A percentile compares a stretch with the other conserved stretches of the same genome.
phyloP scores from a whole-genome alignment of 2,113 vertebrate genomes.

The Hydropotes inermis region DNA sequence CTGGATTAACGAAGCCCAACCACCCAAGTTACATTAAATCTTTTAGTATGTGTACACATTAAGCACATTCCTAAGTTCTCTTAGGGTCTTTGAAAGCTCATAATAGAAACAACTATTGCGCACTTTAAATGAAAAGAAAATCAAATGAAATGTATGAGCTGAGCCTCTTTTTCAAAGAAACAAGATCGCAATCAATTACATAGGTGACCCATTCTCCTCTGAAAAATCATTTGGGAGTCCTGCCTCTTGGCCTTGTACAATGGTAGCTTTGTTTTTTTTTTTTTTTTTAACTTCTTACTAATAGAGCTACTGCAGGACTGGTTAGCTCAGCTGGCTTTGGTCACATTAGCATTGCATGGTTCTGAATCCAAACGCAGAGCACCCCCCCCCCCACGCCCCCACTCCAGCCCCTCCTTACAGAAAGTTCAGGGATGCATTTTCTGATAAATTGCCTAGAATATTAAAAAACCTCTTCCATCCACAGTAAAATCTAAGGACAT shows the following conservation, averaged over 20 bases:
- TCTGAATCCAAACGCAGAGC: not conserved
- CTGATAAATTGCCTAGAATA: slow-evolving; percentile 14
- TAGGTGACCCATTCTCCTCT: not conserved
- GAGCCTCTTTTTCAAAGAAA: slow-evolving; percentile 30
- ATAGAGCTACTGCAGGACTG: not conserved
- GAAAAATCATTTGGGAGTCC: not conserved
- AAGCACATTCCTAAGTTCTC: not conserved
- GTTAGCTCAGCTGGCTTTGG: not conserved
- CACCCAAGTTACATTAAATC: not conserved
- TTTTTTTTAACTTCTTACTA: not conserved
- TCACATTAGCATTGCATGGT: not conserved
- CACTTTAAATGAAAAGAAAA: slow-evolving; percentile 36
- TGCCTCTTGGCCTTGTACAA: not conserved
- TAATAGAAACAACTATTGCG: not conserved
- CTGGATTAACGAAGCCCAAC: not conserved
- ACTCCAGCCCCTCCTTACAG: not conserved
- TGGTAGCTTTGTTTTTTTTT: not conserved
- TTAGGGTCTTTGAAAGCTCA: not conserved
- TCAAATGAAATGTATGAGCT: not conserved
- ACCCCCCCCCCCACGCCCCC: too few relatives aligned
- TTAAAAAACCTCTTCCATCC: slow-evolving; percentile 31
- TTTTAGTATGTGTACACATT: not conserved
- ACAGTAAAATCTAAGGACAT: slow-evolving; percentile 28
- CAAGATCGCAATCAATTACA: slow-evolving; percentile 29
- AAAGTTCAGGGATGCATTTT: not conserved